These are phyloP conservation scores for Apeltes quadracus DNA, from an alignment of 2,113 vertebrate species.

Conservation along the genomic window DNA sequence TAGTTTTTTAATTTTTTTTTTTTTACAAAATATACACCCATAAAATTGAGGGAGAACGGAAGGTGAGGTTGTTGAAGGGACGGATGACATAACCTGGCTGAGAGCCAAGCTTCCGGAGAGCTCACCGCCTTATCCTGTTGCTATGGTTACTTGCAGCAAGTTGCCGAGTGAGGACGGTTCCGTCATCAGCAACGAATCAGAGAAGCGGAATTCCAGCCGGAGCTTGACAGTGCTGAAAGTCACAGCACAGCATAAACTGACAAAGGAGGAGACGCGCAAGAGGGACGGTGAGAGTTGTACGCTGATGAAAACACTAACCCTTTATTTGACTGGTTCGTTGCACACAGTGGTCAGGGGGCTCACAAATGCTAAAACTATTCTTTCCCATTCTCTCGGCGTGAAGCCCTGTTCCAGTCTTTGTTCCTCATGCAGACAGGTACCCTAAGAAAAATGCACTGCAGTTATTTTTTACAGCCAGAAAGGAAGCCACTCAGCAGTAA, in stretches of 20 bases:
- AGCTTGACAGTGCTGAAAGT: constrained; percentile 86
- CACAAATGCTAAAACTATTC: constrained; percentile 13
- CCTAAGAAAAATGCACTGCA: constrained; percentile 42
- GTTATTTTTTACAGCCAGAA: constrained; percentile 42
- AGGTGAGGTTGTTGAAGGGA: constrained; percentile 59
- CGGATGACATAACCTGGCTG: constrained; percentile 81
- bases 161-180: constrained; percentile 95
- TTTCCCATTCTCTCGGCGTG: constrained; percentile 4
- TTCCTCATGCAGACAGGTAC: constrained; percentile 28
- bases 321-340: constrained; percentile 28
- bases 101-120: constrained; percentile 68
- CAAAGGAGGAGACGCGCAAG: constrained; percentile 89
- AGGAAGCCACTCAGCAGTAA: constrained; percentile 61
- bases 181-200: constrained; percentile 95
- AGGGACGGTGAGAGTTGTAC: constrained; percentile 86
- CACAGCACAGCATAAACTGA: constrained; percentile 89
- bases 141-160: constrained; percentile 96
- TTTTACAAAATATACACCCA: not conserved
- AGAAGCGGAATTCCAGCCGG: constrained; percentile 87
- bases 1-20: too few species aligned
- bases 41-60: constrained; percentile 11
- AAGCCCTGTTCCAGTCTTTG: constrained; percentile 21
- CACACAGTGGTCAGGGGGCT: constrained; percentile 48
- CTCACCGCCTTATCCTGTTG: constrained; percentile 90
- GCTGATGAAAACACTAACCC: constrained; percentile 51